Evolutionary conservation across 2,888 invertebrate genomes (phyloP).

Genomic region (Diogma glabrata): DNA sequence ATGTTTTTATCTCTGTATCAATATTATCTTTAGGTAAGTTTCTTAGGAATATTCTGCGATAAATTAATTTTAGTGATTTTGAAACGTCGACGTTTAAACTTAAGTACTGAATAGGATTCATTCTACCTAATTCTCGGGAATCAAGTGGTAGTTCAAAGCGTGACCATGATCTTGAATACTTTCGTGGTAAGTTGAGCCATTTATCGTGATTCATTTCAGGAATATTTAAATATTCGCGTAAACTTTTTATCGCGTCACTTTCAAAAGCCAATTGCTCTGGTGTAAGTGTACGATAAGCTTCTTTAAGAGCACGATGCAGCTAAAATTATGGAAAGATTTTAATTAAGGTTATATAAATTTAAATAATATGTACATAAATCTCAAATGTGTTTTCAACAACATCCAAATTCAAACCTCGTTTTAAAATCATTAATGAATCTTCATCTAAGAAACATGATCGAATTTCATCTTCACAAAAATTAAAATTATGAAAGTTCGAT

Average conservation of each 20-base stretch:
- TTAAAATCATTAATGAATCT: slow-evolving; percentile 32
- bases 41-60: slow-evolving; percentile 24
- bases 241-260: slow-evolving; percentile 13
- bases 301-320: slow-evolving; percentile 31
- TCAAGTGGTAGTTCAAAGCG: slow-evolving; percentile 67
- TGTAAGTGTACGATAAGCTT: slow-evolving; percentile 32
- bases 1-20: neutral
- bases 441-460: slow-evolving; percentile 32
- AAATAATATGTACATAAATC: slow-evolving; percentile 27
- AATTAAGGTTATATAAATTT: no score
- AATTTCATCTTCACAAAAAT: neutral
- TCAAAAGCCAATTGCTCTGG: slow-evolving; percentile 15
- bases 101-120: slow-evolving; percentile 60
- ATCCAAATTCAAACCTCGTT: slow-evolving; percentile 32
- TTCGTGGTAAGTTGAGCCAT: slow-evolving; percentile 56
- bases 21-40: neutral
- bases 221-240: slow-evolving; percentile 36
- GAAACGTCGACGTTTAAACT: slow-evolving; percentile 53
- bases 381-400: slow-evolving; percentile 35
- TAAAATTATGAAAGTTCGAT: slow-evolving; percentile 26
- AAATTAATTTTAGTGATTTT: slow-evolving; percentile 41
- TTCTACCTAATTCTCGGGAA: slow-evolving; percentile 41
- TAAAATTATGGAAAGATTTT: slow-evolving; percentile 15
- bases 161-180: slow-evolving; percentile 62
- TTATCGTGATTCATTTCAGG: slow-evolving; percentile 43